Percentiles rank a stretch among this genome's conserved stretches.
Evolutionary conservation across 2,888 invertebrate species (phyloP).

Genomic region (Chrysolina oricalcia): DNA sequence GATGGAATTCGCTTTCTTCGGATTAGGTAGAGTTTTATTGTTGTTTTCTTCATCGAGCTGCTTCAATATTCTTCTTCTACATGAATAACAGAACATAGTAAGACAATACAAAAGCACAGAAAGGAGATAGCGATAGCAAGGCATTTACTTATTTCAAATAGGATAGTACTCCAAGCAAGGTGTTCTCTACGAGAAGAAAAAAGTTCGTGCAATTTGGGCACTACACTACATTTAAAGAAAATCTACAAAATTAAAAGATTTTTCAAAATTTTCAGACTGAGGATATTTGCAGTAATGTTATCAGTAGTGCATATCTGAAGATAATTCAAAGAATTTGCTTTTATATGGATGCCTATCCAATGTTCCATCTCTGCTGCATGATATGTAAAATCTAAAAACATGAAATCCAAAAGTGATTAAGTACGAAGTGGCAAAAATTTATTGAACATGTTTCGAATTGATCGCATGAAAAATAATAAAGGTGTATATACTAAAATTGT

Average conservation of each 20-base stretch:
- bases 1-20: constrained; percentile 52
- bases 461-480: constrained; percentile 5
- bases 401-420: constrained; percentile 7
- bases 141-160: constrained; percentile 30
- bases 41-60: constrained; percentile 64
- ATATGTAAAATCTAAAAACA: constrained; percentile 39
- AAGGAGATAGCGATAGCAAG: constrained; percentile 31
- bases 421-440: background rate
- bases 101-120: constrained; percentile 46
- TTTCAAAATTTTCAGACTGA: background rate
- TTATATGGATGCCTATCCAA: constrained; percentile 37
- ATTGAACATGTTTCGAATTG: background rate
- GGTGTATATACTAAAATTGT: background rate
- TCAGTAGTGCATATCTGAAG: constrained; percentile 54
- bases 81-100: constrained; percentile 36
- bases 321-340: constrained; percentile 47
- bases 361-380: constrained; percentile 34
- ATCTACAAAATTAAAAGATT: background rate
- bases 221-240: constrained; percentile 32
- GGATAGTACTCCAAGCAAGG: background rate
- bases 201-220: constrained; percentile 35
- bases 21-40: constrained; percentile 59
- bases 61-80: constrained; percentile 47
- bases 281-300: background rate
- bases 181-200: constrained; percentile 12